Evolutionary conservation across 2,888 invertebrate species (phyloP), one percentile per base, ranked within the genome.

Genomic region (Masnerella sp.): DNA sequence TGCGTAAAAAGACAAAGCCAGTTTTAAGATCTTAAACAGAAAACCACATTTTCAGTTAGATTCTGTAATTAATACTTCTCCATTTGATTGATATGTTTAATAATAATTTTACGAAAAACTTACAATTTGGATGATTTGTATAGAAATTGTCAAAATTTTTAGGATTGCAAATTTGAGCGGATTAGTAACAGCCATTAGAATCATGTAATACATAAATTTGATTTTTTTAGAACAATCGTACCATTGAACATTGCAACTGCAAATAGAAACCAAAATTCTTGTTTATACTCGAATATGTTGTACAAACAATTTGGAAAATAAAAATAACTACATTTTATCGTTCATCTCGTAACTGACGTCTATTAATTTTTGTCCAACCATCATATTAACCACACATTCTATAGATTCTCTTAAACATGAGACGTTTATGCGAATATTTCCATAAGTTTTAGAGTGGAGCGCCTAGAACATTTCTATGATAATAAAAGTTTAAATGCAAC

Each of bases 71-170:
- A 4, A 30, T 2, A 30, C 5, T 2, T 30, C n/a, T 2, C 7
- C n/a, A 8, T 30, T 30, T 30, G 9, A 34, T 11, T 5, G 11
- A 34, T 2, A 34, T 34, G 5, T 1, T 34, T 11, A 3, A 1
- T 1, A 5, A 11, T 11, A 34, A 5, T 15, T 18, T 17, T 47
- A n/a, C 1, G 12, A 28, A 2, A 18, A 32, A 47, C 62, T 62
- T 25, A 62, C 62, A 22, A n/a, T 22, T 22, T 62, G 62, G 2
- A 62, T 42, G 15, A 62, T n/a, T 43, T 64, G 20, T 17, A 64
- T 45, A 12, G 64, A 64, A 32, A 64, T 17, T 1, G 18, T 34
- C 5, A 52, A 17, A 1, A 64, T 3, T 18, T 64, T 52, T 5
- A 18, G 0, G 34, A 64, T 8, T 3, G 43, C 25, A n/a, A 62